A percentile compares a stretch with the other conserved stretches of the same genome.
phyloP scores from a whole-genome alignment of 2,888 invertebrate genomes.

The Seira musarum region DNA sequence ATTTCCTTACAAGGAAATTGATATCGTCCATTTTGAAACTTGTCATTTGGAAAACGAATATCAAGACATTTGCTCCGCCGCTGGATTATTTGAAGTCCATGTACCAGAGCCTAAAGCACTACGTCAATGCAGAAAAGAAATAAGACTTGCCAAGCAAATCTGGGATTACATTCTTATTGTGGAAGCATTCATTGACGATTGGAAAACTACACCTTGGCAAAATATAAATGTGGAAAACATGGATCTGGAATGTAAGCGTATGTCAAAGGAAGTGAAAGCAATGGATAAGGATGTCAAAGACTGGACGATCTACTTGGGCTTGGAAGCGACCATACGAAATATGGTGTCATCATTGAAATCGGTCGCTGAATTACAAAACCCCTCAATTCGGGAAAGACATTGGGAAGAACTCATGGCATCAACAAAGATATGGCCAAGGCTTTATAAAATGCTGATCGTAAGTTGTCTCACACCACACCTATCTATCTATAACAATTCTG shows the following conservation, averaged over 20 bases:
- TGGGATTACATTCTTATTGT: constrained; percentile 97
- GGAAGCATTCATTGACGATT: constrained; percentile 91
- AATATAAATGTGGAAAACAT: constrained; percentile 98
- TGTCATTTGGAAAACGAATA: constrained; percentile 88
- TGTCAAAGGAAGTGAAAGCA: constrained; percentile 92
- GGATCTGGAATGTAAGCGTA: constrained; percentile 98
- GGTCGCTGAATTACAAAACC: constrained; percentile 96
- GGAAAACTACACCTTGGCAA: constrained; percentile 98
- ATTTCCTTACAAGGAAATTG: constrained; percentile 83
- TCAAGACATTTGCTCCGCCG: constrained; percentile 88
- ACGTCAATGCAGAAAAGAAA: constrained; percentile 92
- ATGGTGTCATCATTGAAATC: constrained; percentile 96
- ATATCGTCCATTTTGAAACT: constrained; percentile 85
- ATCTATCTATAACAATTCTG: too few relatives aligned
- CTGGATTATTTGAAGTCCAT: constrained; percentile 94
- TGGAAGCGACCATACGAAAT: constrained; percentile 95
- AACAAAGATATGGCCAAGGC: constrained; percentile 77
- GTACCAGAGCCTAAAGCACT: constrained; percentile 95
- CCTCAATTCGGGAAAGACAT: constrained; percentile 95
- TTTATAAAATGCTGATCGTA: constrained; percentile 59
- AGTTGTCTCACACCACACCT: too few relatives aligned
- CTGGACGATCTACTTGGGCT: constrained; percentile 91
- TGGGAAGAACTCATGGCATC: constrained; percentile 98
- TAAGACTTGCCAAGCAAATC: constrained; percentile 83
- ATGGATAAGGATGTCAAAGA: constrained; percentile 96